Base-by-base conservation (phyloP, 2,888 invertebrate genomes). In the Mantis religiosa region DNA sequence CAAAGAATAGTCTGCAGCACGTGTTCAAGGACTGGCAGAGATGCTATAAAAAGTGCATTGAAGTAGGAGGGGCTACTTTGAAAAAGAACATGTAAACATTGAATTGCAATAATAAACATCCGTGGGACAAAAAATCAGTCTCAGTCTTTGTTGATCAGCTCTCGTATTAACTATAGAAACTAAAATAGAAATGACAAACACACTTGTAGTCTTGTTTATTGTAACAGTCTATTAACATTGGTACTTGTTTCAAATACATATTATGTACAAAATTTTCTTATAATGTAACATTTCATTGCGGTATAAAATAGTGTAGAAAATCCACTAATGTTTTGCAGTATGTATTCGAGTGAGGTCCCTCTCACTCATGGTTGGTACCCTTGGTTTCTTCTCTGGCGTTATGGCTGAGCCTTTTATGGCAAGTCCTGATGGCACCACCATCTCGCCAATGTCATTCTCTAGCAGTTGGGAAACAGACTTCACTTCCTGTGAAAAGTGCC, bases 291-390 rank as follows among this genome's bases (percentile, higher is more conserved):
- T 71, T 71, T 71, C 54, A 54, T 20, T 71, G 20, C 20, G 15
- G 25, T 71, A 71, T 25, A 71, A 71, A 71, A 71, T 0, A 71
- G 4, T 71, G 20, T 71, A 71, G 15, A 20, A 71, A 71, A 71
- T 1, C 4, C 14, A 3, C 28, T 20, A 86, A 7, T 30, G 86
- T 81, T 71, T 87, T 27, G 86, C 83, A 20, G 85, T 90, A 28
- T 89, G 89, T 8, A 85, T 83, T 87, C 93, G 91, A 88, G 94
- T 95, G 82, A 95, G 93, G 92, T 95, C 95, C 87, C 94, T 93
- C 93, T 95, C 95, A 92, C 94, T 94, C 94, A 95, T 94, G 90
- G 94, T 94, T 91, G 94, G 95, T 91, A 94, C 94, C 90, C 94
- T 93, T 88, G 95, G 95, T 92, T 95, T 95, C 91, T 93, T 92